Conservation (phyloP, 1,140 invertebrate genomes). For the Drosophila albomicans region DNA sequence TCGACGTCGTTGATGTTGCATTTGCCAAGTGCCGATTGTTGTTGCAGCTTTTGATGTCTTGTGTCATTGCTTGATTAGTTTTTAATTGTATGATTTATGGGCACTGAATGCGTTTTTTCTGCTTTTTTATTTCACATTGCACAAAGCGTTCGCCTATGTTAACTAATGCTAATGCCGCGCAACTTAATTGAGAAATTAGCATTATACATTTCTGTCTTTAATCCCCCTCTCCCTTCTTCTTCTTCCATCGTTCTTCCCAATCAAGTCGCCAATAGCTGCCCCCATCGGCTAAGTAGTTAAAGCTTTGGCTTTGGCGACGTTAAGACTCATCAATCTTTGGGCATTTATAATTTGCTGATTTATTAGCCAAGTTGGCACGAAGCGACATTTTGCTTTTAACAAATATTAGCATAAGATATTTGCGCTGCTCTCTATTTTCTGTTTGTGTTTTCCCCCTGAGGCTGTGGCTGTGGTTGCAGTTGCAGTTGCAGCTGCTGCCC, state of each 20-base stretch:
- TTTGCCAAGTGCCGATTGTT: conserved; percentile 53
- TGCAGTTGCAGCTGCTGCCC: conserved; percentile 63
- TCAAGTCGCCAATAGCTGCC: not conserved
- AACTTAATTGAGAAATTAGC: conserved; percentile 79
- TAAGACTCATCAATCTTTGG: conserved; percentile 75
- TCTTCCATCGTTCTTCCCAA: not conserved
- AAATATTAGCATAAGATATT: conserved; percentile 79
- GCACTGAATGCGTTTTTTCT: conserved; percentile 12
- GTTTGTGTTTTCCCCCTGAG: conserved; percentile 32
- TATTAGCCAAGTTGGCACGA: conserved; percentile 72
- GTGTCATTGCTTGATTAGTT: conserved; percentile 81
- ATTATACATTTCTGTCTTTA: conserved; percentile 49
- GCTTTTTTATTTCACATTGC: conserved; percentile 52
- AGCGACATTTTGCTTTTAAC: conserved; percentile 81
- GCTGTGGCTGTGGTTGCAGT: conserved; percentile 33
- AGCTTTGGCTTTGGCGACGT: conserved; percentile 42
- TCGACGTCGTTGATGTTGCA: conserved; percentile 38
- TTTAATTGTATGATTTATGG: conserved; percentile 83
- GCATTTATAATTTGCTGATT: conserved; percentile 78
- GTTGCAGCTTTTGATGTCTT: conserved; percentile 60
- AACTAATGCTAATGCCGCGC: conserved; percentile 55
- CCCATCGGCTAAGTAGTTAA: conserved; percentile 30
- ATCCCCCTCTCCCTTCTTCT: not conserved
- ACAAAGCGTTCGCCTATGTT: conserved; percentile 69
- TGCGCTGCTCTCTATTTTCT: not conserved